Base-by-base conservation (phyloP, 2,113 vertebrate species). In the Pelvicachromis taeniatus region DNA sequence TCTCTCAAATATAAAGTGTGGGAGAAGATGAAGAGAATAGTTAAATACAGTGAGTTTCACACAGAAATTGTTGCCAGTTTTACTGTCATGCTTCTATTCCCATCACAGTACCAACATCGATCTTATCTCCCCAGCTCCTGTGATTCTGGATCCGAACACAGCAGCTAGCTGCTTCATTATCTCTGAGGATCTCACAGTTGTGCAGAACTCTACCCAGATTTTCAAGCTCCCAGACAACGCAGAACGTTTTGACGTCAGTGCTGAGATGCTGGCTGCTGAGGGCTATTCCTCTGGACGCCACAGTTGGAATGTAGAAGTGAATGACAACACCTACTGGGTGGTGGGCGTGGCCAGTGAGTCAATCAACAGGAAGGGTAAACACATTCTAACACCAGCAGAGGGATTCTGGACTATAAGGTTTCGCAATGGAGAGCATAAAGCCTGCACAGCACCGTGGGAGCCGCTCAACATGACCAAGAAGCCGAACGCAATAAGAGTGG, bases 351-450 rank as follows among this genome's bases (percentile, higher is more conserved):
- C 95, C 85, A 96, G 95, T 7, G 91, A 90, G 8, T 94, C 95
- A 59, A 95, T 97, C 70, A 93, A 92, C 90, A 95, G 95, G 70
- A 96, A 97, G 75, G 96, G 96, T 26, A 97, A 96, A 81, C 95
- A 96, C 0, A 94, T 96, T 38, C 87, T 96, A 90, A 96, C 96
- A 1, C 96, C 96, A 4, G 93, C 94, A 2, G 95, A 96, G 87
- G 96, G 96, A 58, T 96, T 96, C 92, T 97, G 96, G 96, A 94
- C 95, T 45, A 95, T 97, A n/a, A 88, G 96, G 65, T 95, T 96
- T 82, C 94, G 96, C 5, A 96, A 97, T 7, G 93, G 93, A 35
- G 96, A 97, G 84, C 95, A 97, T 14, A 97, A 96, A 81, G 96
- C 96, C 78, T 96, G 96, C 70, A 95, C 96, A 0, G 96, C 96